Evolutionary conservation across 2,797 vertebrate species (phyloP), one percentile per base, ranked within the genome.

Genomic region (Gymnothorax javanicus): DNA sequence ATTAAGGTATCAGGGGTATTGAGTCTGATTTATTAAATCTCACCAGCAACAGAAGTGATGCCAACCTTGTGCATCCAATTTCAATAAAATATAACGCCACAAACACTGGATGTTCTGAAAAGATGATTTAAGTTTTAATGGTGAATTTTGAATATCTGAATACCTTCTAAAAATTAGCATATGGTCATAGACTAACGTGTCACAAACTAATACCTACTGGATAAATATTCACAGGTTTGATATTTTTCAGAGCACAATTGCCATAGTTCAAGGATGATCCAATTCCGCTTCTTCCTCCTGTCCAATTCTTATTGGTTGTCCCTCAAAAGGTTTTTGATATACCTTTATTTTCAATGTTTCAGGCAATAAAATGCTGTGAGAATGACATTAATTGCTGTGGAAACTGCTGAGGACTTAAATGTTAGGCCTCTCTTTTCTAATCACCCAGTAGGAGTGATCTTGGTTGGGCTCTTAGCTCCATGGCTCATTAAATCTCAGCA

Each of bases 401-500:
- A 25, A 57, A 52, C 7, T 54, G 52, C 52, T 56, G 52, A 81
- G 77, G 43, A 54, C 86, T 82, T 82, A 52, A 20, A 87, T 88
- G 89, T 56, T 9, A 9, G 4, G 23, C 33, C 85, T 4, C n/a
- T 83, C 56, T 86, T 92, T 86, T 89, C 71, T 83, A 90, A 90
- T 93, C 92, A 90, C 83, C 83, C 92, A 90, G 79, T 83, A 85
- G 88, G 87, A 56, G 77, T 67, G 89, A 91, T 85, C 87, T 60
- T 86, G 60, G 27, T 85, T 91, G 89, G 90, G 90, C 90, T 92
- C 87, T 84, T 87, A 83, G 62, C 62, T 90, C 88, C 87, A 90
- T 91, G 94, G 90, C 93, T 95, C 94, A 95, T 95, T 96, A 95
- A 94, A 94, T 92, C 87, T 86, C 89, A 94, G 95, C 91, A 93